Conservation (phyloP, 2,113 vertebrate genomes). For the Pterocles orientalis region DNA sequence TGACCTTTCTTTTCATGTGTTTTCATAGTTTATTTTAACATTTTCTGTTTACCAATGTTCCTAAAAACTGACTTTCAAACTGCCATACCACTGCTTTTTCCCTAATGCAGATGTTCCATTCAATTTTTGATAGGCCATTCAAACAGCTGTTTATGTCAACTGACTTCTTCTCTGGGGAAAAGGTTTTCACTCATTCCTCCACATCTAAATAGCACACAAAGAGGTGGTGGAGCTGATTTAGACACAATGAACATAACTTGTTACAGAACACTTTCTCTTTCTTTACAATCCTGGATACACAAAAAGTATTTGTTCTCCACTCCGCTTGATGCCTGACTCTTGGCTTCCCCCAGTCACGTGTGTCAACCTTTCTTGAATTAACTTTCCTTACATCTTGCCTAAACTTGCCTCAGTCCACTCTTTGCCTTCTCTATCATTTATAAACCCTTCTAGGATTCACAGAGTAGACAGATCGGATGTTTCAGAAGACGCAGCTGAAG, state of each 20-base stretch:
- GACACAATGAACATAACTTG: background rate
- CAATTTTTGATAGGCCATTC: background rate
- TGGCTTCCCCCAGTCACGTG: background rate
- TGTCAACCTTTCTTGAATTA: background rate
- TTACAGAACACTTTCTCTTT: background rate
- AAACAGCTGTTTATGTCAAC: background rate
- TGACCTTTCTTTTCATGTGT: background rate
- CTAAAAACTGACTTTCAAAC: background rate
- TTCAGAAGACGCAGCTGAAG: background rate
- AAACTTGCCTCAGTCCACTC: background rate
- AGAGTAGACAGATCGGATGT: background rate
- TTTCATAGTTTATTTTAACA: background rate
- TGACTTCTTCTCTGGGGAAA: background rate
- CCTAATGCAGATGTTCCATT: background rate
- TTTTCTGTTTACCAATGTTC: background rate
- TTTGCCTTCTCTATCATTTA: background rate
- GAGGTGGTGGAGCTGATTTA: background rate
- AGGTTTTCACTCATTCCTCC: background rate
- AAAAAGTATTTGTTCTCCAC: background rate
- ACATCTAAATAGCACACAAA: background rate
- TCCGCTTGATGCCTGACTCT: background rate
- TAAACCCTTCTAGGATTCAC: background rate
- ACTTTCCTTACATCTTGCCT: background rate
- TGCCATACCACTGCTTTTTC: background rate
- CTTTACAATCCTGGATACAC: background rate